Base-by-base conservation (phyloP, 2,888 invertebrate genomes). In the Chaetoderma sp. region DNA sequence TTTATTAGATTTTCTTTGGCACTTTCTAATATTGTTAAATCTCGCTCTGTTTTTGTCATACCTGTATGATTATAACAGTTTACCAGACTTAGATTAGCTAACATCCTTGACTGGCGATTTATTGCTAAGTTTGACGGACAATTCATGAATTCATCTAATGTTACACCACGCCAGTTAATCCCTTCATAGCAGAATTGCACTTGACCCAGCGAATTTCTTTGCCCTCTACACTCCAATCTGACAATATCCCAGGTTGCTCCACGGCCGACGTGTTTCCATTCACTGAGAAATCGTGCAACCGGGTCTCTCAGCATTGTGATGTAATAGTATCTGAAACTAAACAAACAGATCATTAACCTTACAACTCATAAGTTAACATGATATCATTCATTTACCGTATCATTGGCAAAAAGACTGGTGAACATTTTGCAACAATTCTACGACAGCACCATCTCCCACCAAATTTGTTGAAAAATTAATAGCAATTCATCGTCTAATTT, bases 21-120 rank as follows among this genome's bases (percentile, higher is more conserved):
- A 82, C 96, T 97, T 36, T 94, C 93, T 71, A 99, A 88, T 90
- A 99, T 92, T 54, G 96, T 92, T 60, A 68, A 60, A 49, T 81
- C 73, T 16, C 82, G 65, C 33, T 74, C 59, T 13, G 70, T 65
- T 10, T 63, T 45, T 18, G 76, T 59, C 65, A 80, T 69, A n/a
- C 76, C 74, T 8, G 80, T 73, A 5, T 60, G 73, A 71, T 98
- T 95, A 88, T 99, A 99, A 88, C 99, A 99, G 63, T 96, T 95
- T 39, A 98, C 93, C 56, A 97, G 90, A 64, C 94, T 94, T 73
- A 99, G 89, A 89, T 99, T 96, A 18, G 98, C 95, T 80, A 99
- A 87, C 99, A 99, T 99, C 75, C 98, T 90, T 2, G 98, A 98
- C 88, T 98, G 98, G 68, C 99, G 82, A 88, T 99, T 98, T 82